Percentiles rank a stretch among this genome's conserved stretches.
Conservation (phyloP, 2,113 vertebrate species). For the Cyprichromis sp. region DNA sequence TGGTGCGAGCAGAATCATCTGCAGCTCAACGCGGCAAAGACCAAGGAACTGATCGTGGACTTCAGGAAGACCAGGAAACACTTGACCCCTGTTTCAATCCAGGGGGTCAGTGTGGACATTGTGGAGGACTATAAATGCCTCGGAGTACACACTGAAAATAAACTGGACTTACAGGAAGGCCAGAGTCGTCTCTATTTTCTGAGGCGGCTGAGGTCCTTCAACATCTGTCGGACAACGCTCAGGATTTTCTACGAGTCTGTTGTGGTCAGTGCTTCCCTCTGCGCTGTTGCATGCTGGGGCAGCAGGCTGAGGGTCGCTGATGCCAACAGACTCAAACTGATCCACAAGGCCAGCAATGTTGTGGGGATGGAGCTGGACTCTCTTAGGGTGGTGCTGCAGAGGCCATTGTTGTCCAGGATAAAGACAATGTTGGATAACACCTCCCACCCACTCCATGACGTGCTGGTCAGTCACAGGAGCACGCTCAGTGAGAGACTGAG, state of each 20-base stretch:
- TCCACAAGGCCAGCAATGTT: background rate
- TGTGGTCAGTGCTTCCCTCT: rapidly evolving
- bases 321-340: rapidly evolving
- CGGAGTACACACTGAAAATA: background rate
- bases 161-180: background rate
- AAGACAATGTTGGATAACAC: no score
- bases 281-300: background rate
- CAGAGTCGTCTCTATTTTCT: background rate
- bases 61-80: background rate
- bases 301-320: background rate
- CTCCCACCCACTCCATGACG: no score
- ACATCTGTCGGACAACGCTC: background rate
- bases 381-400: background rate
- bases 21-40: background rate
- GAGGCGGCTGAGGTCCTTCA: background rate
- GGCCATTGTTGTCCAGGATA: rapidly evolving
- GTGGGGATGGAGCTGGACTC: background rate
- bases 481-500: no score
- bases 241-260: background rate
- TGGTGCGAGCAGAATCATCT: background rate
- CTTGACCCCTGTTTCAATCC: background rate
- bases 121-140: background rate
- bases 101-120: rapidly evolving
- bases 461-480: no score
- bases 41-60: background rate